Evolutionary conservation across 2,888 invertebrate genomes (phyloP), one percentile per base, ranked within the genome.

Genomic region (Diogma glabrata): DNA sequence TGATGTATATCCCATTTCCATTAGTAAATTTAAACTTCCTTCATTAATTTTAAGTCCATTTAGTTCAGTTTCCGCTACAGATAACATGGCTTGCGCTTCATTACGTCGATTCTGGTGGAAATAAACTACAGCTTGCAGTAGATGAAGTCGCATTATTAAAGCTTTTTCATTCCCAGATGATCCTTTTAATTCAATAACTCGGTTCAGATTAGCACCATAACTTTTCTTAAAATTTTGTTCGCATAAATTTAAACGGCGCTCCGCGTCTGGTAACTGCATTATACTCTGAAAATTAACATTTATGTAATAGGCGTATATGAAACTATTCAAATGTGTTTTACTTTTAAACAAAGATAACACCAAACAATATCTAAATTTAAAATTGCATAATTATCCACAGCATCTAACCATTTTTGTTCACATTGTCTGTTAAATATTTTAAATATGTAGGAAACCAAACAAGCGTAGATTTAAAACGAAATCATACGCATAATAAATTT

Each of bases 351-450:
- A 49, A 89, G 74, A 71, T 90, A 90, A 66, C 89, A 87, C 90
- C 91, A 91, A n/a, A 87, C 82, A 56, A 90, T 83, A 68, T 91
- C 90, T 61, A 91, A 71, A 67, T 88, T 87, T 26, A 90, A 73
- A 5, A 89, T 72, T 0, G 85, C 90, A 69, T 82, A 87, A 69
- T 91, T 91, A 69, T 90, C 90, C 9, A 88, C 87, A 0, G 76
- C 68, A 52, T 79, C 73, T 24, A 90, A 71, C 48, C 30, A 48
- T 48, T 48, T 46, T 9, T 26, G n/a, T 10, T 46, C 46, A 10
- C 46, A 46, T 16, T 46, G 46, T n/a, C 30, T 8, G 30, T n/a
- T 30, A 10, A n/a, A 30, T n/a, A 30, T 10, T 30, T 30, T 8
- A 10, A n/a, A 8, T 4, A 30, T 4, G 30, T 30, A 10, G 26